These are phyloP conservation scores for Pandemis corylana DNA, from an alignment of 2,888 invertebrate species.

Conservation along the genomic window DNA sequence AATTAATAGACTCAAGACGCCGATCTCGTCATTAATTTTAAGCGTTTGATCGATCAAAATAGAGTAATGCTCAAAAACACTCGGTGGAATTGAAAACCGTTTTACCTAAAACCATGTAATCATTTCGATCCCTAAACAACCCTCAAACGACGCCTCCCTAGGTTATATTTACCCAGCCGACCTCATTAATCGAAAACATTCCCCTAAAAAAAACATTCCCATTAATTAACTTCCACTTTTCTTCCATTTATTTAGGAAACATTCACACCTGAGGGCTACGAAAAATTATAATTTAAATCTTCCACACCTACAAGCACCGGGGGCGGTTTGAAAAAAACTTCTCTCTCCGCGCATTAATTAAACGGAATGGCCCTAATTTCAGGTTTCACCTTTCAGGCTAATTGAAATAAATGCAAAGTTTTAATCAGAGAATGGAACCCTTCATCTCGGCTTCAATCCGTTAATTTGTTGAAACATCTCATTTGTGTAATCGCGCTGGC, in stretches of 20 bases:
- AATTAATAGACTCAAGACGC: neutral
- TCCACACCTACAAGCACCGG: constrained; percentile 49
- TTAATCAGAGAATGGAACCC: constrained; percentile 64
- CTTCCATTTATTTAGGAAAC: constrained; percentile 47
- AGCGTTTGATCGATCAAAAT: constrained; percentile 5
- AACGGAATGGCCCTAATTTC: constrained; percentile 72
- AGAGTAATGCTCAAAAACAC: constrained; percentile 15
- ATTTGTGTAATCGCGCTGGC: constrained; percentile 24
- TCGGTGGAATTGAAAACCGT: neutral
- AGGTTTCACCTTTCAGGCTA: constrained; percentile 70
- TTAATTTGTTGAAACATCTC: constrained; percentile 42
- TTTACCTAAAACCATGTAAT: constrained; percentile 10
- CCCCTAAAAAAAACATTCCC: constrained; percentile 31
- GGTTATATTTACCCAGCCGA: constrained; percentile 1
- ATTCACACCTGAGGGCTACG: constrained; percentile 64
- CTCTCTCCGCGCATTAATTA: constrained; percentile 66
- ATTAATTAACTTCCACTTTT: constrained; percentile 31
- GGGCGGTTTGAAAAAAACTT: constrained; percentile 56
- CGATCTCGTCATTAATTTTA: neutral
- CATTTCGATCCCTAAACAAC: constrained; percentile 8
- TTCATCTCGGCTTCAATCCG: constrained; percentile 42
- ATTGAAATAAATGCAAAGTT: constrained; percentile 77
- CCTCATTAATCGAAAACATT: constrained; percentile 30
- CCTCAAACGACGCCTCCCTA: constrained; percentile 15
- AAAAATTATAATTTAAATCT: constrained; percentile 64